Conservation (phyloP, 2,113 vertebrate species). For the Reinhardtius hippoglossoides region DNA sequence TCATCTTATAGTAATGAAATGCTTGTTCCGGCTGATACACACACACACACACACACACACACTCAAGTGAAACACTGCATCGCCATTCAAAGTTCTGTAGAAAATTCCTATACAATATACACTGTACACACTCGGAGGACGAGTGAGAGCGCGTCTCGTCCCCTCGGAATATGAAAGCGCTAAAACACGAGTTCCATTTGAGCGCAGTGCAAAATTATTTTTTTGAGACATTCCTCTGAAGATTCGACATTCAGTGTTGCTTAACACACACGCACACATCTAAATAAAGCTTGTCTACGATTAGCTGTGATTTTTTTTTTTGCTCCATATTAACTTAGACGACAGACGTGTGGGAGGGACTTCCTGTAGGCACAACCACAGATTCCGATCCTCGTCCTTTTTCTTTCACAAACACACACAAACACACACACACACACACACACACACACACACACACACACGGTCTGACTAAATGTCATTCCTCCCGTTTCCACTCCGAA, state of each 20-base stretch:
- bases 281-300: constrained; percentile 22
- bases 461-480: not conserved
- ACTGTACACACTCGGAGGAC: constrained; percentile 56
- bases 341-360: constrained; percentile 29
- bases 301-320: constrained; percentile 12
- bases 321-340: constrained; percentile 13
- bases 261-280: constrained; percentile 19
- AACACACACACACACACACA: not conserved
- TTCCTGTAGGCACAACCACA: constrained; percentile 50
- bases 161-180: constrained; percentile 48
- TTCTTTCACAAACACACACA: not conserved
- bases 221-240: constrained; percentile 77
- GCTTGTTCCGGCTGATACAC: constrained; percentile 60
- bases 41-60: constrained; percentile 37
- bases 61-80: constrained; percentile 55
- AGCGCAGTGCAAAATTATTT: constrained; percentile 79
- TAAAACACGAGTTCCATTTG: constrained; percentile 30
- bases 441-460: constrained; percentile 1
- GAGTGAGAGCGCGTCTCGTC: constrained; percentile 9
- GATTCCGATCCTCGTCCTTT: constrained; percentile 18
- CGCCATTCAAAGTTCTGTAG: constrained; percentile 49
- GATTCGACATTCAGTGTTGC: constrained; percentile 75
- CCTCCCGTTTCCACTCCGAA: not conserved
- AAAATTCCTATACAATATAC: constrained; percentile 73
- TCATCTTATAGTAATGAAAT: constrained; percentile 52